phyloP scores from a whole-genome alignment of 2,797 vertebrate species.

The Hybognathus amarus region DNA sequence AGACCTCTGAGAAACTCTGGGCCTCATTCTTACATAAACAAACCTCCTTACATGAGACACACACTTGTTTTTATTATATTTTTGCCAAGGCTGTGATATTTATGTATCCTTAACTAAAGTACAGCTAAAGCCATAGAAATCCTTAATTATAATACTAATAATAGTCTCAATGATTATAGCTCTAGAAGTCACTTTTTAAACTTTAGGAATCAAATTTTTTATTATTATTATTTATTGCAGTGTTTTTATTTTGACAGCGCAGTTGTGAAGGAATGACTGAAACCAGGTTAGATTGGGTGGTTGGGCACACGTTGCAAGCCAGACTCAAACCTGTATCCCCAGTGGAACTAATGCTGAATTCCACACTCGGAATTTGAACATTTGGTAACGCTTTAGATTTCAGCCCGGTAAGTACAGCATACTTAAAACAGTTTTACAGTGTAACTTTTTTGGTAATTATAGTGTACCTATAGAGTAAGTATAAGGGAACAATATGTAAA shows the following conservation, averaged over 20 bases:
- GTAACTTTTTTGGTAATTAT: no score
- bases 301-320: background rate
- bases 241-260: background rate
- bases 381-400: no score
- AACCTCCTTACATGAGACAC: constrained; percentile 2
- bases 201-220: background rate
- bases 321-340: background rate
- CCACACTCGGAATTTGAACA: background rate
- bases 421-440: no score
- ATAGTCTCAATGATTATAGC: background rate
- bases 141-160: background rate
- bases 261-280: background rate
- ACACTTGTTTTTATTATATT: background rate
- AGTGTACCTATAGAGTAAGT: no score
- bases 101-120: constrained; percentile 18
- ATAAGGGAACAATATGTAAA: no score
- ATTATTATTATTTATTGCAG: background rate
- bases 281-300: background rate
- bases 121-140: constrained; percentile 1
- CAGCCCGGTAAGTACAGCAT: no score
- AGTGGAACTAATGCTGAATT: background rate
- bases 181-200: constrained; percentile 5
- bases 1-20: constrained; percentile 24
- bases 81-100: constrained; percentile 2
- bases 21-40: constrained; percentile 22